These are phyloP conservation scores for Chaitophorus viminalis DNA, from an alignment of 2,888 invertebrate species.

Conservation along the genomic window DNA sequence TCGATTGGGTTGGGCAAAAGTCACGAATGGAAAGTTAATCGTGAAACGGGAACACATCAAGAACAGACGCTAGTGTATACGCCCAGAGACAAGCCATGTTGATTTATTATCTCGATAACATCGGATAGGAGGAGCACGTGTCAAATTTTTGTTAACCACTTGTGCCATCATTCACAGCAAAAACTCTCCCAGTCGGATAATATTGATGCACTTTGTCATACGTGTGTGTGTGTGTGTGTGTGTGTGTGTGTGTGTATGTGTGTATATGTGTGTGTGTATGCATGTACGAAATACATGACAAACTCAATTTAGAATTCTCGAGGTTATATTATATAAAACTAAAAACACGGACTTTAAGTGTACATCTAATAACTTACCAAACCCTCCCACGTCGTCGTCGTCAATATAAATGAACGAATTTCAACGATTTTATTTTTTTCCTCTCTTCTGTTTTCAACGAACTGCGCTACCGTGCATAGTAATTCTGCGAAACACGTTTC, in stretches of 20 bases:
- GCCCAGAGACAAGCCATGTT: slow-evolving; percentile 49
- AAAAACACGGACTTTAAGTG: no score
- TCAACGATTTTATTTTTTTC: neutral
- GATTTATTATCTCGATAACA: slow-evolving; percentile 56
- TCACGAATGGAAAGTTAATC: slow-evolving; percentile 40
- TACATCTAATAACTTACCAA: no score
- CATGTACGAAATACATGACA: neutral
- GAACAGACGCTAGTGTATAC: slow-evolving; percentile 34
- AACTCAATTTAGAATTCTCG: neutral
- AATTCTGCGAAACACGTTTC: no score
- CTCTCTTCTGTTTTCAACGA: no score
- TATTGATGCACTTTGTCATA: slow-evolving; percentile 30
- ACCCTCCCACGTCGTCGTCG: no score
- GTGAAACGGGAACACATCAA: slow-evolving; percentile 44
- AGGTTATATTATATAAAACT: no score
- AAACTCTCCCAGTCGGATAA: slow-evolving; percentile 19
- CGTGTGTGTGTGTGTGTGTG: neutral
- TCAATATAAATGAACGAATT: neutral
- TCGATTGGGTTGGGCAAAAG: slow-evolving; percentile 49
- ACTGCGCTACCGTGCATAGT: no score
- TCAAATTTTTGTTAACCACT: slow-evolving; percentile 48
- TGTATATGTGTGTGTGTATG: neutral
- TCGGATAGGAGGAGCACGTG: slow-evolving; percentile 45
- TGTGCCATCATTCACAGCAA: slow-evolving; percentile 44
- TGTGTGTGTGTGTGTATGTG: neutral